Base-by-base conservation (phyloP, 2,888 invertebrate species). In the Conus canariensis region DNA sequence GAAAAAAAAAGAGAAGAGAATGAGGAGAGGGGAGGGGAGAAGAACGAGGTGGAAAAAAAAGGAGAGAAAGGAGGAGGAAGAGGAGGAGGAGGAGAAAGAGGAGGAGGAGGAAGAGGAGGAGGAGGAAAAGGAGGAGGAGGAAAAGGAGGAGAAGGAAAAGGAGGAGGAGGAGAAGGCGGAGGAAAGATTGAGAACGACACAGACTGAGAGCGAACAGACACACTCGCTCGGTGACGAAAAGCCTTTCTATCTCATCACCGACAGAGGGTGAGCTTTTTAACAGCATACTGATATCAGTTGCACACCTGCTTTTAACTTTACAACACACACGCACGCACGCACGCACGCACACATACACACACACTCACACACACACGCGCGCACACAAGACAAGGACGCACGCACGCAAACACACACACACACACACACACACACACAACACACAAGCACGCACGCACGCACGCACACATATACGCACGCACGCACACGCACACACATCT, bases 331-430 rank as follows among this genome's bases (percentile, higher is more conserved):
- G 45, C 82, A 56, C 30, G 25, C 82, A 74, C 74, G 19, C 74
- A 74, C 74, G 19, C 74, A 74, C 74, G 19, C 74, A 74, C 74
- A 74, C 74, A 74, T 22, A 74, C 74, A 64, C 86, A 87, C 64
- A 85, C 85, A 85, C 85, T 59, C 85, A 85, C 85, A 85, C 60
- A 85, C 22, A 74, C n/a, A 74, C 74, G 19, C 74, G 19, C 74
- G 19, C 74, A 74, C 74, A 74, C 74, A 64, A 74, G 16, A 74
- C 74, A 74, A 1, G 22, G 8, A 74, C 74, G 19, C 74, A 74
- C 19, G 22, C n/a, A 74, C n/a, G 22, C 1, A 64, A 10, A 64
- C 60, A 64, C 60, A 64, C 60, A 22, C 74, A 74, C 74, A 74
- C 74, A 74, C 74, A 74, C 74, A 74, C 74, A 74, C 74, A 74